Evolutionary conservation across 2,113 vertebrate genomes (phyloP).

Genomic region (Morone saxatilis): DNA sequence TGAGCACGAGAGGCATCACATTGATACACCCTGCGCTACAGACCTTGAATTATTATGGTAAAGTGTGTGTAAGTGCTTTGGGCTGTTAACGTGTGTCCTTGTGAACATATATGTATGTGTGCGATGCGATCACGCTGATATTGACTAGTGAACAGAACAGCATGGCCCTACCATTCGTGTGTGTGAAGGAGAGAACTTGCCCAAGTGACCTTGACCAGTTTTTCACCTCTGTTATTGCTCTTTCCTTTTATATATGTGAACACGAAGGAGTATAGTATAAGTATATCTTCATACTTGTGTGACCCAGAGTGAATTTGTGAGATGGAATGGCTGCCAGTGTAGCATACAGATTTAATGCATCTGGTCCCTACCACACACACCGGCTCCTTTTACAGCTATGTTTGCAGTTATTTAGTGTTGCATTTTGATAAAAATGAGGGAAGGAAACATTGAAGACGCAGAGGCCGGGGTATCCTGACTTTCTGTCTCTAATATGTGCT

Average conservation of each 20-base stretch:
- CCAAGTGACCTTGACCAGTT: constrained; percentile 63
- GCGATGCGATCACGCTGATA: not conserved
- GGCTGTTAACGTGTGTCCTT: not conserved
- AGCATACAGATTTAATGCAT: not conserved
- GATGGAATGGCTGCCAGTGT: constrained; percentile 31
- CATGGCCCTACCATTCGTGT: not conserved
- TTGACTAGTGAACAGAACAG: not conserved
- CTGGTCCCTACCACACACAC: not conserved
- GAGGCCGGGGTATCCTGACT: not conserved
- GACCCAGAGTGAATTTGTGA: constrained; percentile 12
- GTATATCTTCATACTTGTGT: not conserved
- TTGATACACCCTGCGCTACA: constrained; percentile 1
- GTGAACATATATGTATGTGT: not conserved
- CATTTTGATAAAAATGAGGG: not conserved
- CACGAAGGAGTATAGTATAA: constrained; percentile 34
- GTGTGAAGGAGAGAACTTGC: constrained; percentile 14
- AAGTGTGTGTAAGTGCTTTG: not conserved
- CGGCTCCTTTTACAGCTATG: not conserved
- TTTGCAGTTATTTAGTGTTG: constrained; percentile 13
- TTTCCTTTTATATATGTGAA: constrained; percentile 46
- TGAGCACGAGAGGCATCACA: constrained; percentile 14
- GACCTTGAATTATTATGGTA: not conserved
- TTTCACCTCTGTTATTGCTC: constrained; percentile 58
- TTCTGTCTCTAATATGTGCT: not conserved
- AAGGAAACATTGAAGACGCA: not conserved